Base-by-base conservation (phyloP, 2,113 vertebrate genomes). In the Colistium nudipinnis region DNA sequence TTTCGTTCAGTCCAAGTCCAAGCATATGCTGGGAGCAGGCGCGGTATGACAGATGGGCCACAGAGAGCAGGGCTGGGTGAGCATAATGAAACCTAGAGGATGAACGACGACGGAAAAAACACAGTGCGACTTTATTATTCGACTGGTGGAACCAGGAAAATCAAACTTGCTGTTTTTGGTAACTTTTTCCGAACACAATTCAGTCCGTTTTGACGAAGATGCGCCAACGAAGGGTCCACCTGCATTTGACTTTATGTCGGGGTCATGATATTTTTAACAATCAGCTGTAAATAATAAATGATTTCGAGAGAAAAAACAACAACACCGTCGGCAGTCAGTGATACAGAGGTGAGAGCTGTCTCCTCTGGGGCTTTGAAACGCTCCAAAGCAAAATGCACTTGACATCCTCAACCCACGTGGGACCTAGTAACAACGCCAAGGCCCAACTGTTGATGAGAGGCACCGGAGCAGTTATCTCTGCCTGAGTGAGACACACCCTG, bases 61-160 rank as follows among this genome's bases (percentile, higher is more conserved):
- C 92, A 87, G 90, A 90, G 90, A 91, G 90, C 84, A 90, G 90
- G 91, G 90, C 89, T 88, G 92, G 91, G 86, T 83, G 82, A 73
- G 87, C 93, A 92, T 93, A 89, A 88, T 93, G 91, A 93, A 89
- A 93, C 93, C 93, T 94, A 54, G 65, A 83, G 85, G 84, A 62
- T 16, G 74, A 74, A 74, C 56, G 66, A 54, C 83, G 48, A 86
- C 54, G 41, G 43, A 55, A 24, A 38, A 44, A 64, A 51, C 19
- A 45, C n/a, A 45, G 25, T 53, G 28, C 13, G 14, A 7, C 49
- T 49, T 14, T 47, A 25, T 59, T 57, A 22, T 44, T 38, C 31
- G 30, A 7, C 33, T n/a, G 55, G 69, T 35, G 67, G 36, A 13
- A 48, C 56, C 41, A 45, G 25, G 16, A 44, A 27, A 28, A 17